Conservation (phyloP, 2,888 invertebrate species). For the Chironomus riparius region DNA sequence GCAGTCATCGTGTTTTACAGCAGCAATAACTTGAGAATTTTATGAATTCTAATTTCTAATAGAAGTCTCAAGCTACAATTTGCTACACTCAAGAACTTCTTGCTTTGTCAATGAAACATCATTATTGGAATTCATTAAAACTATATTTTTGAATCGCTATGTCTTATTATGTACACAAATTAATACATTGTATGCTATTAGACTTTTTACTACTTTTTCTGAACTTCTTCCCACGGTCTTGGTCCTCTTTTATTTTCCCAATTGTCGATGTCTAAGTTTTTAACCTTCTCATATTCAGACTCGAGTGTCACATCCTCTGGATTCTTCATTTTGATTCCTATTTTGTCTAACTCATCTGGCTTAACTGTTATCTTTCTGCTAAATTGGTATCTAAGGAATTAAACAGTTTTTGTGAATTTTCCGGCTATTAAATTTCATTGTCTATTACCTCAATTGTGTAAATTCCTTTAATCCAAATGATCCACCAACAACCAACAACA, state of each 20-base stretch:
- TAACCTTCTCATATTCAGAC: constrained; percentile 61
- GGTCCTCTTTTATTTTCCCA: constrained; percentile 83
- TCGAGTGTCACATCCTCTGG: constrained; percentile 63
- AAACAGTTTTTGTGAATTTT: constrained; percentile 6
- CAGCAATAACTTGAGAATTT: too few species aligned
- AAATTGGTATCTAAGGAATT: constrained; percentile 48
- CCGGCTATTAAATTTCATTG: constrained; percentile 26
- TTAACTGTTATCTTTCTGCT: constrained; percentile 49
- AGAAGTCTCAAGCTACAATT: too few species aligned
- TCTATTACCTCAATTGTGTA: constrained; percentile 54
- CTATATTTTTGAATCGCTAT: too few species aligned
- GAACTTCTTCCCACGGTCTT: constrained; percentile 68
- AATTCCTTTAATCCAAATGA: constrained; percentile 70
- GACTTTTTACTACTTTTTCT: background rate
- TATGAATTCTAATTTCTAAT: too few species aligned
- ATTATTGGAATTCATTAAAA: too few species aligned
- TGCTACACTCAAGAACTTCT: too few species aligned
- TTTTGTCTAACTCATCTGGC: constrained; percentile 56
- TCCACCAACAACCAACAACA: constrained; percentile 63
- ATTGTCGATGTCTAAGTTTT: constrained; percentile 63
- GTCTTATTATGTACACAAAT: too few species aligned
- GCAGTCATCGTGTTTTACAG: too few species aligned
- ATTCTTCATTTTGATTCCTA: constrained; percentile 58
- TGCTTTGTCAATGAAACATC: too few species aligned
- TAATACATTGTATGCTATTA: too few species aligned